A percentile compares a stretch with the other conserved stretches of the same genome.
Evolutionary conservation across 2,113 vertebrate species (phyloP).

Genomic region (Lagopus leucura): DNA sequence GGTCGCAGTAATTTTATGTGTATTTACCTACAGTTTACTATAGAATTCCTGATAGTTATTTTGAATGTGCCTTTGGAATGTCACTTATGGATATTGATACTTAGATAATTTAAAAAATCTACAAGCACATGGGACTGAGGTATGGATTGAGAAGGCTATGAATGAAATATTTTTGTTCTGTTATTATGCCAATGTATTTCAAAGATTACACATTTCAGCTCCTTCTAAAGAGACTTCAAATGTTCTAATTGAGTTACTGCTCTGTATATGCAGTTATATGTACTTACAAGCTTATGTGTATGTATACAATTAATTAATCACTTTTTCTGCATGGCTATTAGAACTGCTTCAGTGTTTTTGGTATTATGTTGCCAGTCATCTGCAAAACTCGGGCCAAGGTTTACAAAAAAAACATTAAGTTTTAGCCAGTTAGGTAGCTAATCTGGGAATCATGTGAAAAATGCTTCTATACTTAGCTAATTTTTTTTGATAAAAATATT

Average conservation of each 20-base stretch:
- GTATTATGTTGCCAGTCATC: neutral
- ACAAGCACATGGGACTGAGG: neutral
- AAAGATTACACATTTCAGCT: neutral
- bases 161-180: neutral
- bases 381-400: neutral
- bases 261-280: neutral
- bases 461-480: neutral
- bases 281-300: neutral
- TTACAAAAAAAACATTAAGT: neutral
- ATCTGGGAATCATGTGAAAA: neutral
- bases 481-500: neutral
- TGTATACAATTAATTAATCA: neutral
- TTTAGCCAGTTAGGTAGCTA: neutral
- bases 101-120: neutral
- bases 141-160: fast-evolving
- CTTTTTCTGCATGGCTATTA: neutral
- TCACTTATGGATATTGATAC: neutral
- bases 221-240: neutral
- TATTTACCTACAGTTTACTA: neutral
- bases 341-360: neutral
- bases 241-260: neutral
- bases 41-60: neutral
- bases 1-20: neutral
- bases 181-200: neutral
- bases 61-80: neutral